These are phyloP conservation scores for Archips crataeganus DNA, from an alignment of 2,888 invertebrate genomes.

Conservation along the genomic window DNA sequence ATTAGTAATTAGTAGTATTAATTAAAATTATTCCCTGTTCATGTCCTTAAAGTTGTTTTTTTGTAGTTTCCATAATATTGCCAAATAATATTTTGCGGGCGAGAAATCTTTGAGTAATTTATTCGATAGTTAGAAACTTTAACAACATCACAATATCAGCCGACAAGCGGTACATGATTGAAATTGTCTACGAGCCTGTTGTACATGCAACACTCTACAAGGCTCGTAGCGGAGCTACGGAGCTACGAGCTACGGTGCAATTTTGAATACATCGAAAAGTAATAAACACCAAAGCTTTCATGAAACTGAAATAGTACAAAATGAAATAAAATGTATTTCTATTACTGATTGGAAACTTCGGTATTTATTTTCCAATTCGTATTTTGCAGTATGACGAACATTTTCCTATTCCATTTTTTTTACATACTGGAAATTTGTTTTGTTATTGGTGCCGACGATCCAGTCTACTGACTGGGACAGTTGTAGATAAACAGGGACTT, in stretches of 20 bases:
- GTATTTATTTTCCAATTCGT: not conserved
- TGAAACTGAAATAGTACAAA: not conserved
- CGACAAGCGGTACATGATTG: conserved; percentile 42
- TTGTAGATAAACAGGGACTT: no score
- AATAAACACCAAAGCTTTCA: not conserved
- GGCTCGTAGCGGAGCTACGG: conserved; percentile 44
- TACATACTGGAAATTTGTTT: no score
- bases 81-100: not conserved
- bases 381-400: not conserved
- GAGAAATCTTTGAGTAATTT: not conserved
- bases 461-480: no score
- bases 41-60: not conserved
- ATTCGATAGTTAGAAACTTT: not conserved
- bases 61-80: not conserved
- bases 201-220: conserved; percentile 43
- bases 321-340: not conserved
- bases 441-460: no score
- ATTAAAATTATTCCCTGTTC: not conserved
- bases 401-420: no score
- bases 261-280: conserved; percentile 9
- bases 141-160: conserved; percentile 27
- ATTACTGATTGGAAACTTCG: not conserved
- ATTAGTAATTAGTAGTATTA: no score
- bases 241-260: conserved; percentile 37
- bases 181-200: conserved; percentile 44